Evolutionary conservation across 2,888 invertebrate genomes (phyloP).

Genomic region (Rotaria sp.): DNA sequence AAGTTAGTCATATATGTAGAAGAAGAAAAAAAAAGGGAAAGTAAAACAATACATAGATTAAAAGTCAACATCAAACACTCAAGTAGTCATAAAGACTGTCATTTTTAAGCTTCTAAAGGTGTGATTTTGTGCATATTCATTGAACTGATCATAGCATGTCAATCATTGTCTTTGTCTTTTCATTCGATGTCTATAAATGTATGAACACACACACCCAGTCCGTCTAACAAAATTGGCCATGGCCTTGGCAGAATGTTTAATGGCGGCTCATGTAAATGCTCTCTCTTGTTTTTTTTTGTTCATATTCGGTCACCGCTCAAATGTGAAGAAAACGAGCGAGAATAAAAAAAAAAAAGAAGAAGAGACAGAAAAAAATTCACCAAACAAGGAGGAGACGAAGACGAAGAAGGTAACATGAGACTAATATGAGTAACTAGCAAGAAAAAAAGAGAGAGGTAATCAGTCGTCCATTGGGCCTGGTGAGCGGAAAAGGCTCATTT

Average conservation of each 20-base stretch:
- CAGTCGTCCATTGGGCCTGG: neutral
- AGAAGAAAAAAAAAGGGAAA: neutral
- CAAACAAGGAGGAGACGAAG: neutral
- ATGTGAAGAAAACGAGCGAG: neutral
- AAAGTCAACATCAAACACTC: neutral
- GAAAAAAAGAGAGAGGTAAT: neutral
- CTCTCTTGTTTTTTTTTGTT: neutral
- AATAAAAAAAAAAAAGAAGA: neutral
- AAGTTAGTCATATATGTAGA: neutral
- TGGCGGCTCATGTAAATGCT: neutral
- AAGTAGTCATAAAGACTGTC: neutral
- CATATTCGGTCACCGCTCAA: conserved; percentile 1
- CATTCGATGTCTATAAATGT: neutral
- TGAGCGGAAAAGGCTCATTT: conserved; percentile 16
- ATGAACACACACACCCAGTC: neutral
- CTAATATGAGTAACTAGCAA: neutral
- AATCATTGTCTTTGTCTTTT: neutral
- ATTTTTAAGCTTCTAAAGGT: neutral
- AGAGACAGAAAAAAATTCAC: neutral
- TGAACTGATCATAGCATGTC: neutral
- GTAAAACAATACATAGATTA: neutral
- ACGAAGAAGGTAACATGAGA: conserved; percentile 8
- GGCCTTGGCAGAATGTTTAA: neutral
- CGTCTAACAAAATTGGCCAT: neutral
- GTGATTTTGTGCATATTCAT: neutral